Evolutionary conservation across 1,140 invertebrate species (phyloP), one percentile per base, ranked within the genome.

Genomic region (Homalodisca vitripennis): DNA sequence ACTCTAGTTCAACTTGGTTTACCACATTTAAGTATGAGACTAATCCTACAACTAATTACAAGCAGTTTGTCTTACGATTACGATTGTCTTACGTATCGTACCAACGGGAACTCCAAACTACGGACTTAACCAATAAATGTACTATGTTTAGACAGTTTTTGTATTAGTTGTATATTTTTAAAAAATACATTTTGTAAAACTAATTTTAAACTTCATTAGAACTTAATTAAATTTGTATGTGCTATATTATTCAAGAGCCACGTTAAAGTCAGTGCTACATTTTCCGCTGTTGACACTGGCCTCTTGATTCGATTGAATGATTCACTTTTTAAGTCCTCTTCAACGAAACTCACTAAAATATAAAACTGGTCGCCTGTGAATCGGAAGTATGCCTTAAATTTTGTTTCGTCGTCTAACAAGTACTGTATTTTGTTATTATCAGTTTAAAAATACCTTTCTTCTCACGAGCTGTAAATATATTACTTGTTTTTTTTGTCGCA

Each of bases 21-120:
- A n/a, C n/a, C n/a, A n/a, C n/a, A n/a, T n/a, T n/a, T n/a, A n/a
- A n/a, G n/a, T n/a, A n/a, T n/a, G n/a, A n/a, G n/a, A 69, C 34
- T 41, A 10, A 6, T 41, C 34, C 34, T 6, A 17, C 75, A 79
- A 41, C 6, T n/a, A 10, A 41, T 17, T 41, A 17, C 34, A 41
- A 41, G 34, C 34, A 41, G 34, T 17, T 6, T 41, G n/a, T 41
- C 34, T 41, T 41, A 41, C 34, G 34, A 41, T 17, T 41, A 41
- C 34, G 34, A 41, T 17, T 41, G 6, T 10, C 17, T 41, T 41
- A n/a, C n/a, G 34, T 6, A 41, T 41, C 34, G 34, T 41, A 10
- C 17, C 34, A 6, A 41, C 34, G 17, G 34, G 34, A 41, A 17
- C 6, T 41, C 6, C 17, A 41, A 41, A 41, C 34, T 10, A 6